A percentile compares a stretch with the other conserved stretches of the same genome.
Evolutionary conservation across 2,113 vertebrate species (phyloP).

Genomic region (Myanophis thanlyinensis): DNA sequence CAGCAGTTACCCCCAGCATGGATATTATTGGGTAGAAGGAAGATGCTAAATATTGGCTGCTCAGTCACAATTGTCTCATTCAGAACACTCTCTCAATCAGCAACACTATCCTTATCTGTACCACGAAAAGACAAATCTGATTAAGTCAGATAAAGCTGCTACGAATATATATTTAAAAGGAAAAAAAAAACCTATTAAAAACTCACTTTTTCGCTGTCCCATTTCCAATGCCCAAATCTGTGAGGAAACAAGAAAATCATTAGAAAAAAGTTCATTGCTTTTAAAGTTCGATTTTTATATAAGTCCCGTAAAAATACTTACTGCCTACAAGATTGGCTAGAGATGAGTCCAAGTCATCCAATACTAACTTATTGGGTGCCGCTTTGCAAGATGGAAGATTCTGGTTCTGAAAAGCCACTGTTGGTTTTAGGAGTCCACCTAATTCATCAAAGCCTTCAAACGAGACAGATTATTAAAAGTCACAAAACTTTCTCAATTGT

Average conservation of each 20-base stretch:
- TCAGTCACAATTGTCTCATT: background rate
- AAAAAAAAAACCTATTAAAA: background rate
- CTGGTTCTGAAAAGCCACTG: slow-evolving; percentile 88
- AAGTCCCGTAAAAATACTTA: slow-evolving; percentile 70
- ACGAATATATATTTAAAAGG: background rate
- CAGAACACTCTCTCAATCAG: background rate
- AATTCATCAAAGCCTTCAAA: slow-evolving; percentile 86
- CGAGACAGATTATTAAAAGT: background rate
- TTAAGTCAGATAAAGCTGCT: background rate
- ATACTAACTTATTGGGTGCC: slow-evolving; percentile 87
- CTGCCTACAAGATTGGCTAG: slow-evolving; percentile 96
- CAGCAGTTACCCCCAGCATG: background rate
- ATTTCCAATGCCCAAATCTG: slow-evolving; percentile 97
- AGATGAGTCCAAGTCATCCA: slow-evolving; percentile 91
- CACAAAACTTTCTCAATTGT: background rate
- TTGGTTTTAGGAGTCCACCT: slow-evolving; percentile 93
- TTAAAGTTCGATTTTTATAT: background rate
- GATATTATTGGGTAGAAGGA: background rate
- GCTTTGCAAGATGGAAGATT: slow-evolving; percentile 79
- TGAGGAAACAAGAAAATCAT: slow-evolving; percentile 42
- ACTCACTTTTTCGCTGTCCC: slow-evolving; percentile 97
- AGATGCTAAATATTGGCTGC: background rate
- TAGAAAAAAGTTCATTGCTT: slow-evolving; percentile 27
- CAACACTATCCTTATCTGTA: background rate
- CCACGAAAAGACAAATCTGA: background rate